A percentile compares a stretch with the other conserved stretches of the same genome.
Evolutionary conservation across 2,797 vertebrate species (phyloP).

Genomic region (Pogoniulus pusillus): DNA sequence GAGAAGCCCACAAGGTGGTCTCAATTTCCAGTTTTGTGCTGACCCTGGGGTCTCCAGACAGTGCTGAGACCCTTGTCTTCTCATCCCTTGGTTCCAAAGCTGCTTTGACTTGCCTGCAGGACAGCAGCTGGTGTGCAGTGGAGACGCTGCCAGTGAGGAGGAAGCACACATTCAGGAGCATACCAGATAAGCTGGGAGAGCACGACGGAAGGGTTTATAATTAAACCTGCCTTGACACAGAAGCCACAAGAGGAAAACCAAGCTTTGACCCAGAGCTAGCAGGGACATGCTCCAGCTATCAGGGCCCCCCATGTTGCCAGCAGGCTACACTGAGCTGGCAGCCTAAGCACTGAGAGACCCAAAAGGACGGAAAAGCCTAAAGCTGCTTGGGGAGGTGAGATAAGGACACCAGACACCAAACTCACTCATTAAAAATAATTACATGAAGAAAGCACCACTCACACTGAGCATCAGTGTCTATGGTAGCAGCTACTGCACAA

Average conservation of each 20-base stretch:
- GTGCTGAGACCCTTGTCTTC: not conserved
- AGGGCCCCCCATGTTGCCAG: accelerated
- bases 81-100: not conserved
- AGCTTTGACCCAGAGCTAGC: not conserved
- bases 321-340: not conserved
- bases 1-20: accelerated
- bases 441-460: not conserved
- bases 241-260: slow-evolving; percentile 61
- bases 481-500: not conserved
- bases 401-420: not conserved
- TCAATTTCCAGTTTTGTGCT: not conserved
- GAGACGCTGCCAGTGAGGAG: not conserved
- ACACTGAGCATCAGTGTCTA: not conserved
- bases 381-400: accelerated
- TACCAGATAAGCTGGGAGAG: not conserved
- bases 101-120: accelerated
- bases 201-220: not conserved
- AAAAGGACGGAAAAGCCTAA: not conserved
- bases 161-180: not conserved
- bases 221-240: slow-evolving; percentile 34
- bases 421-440: accelerated
- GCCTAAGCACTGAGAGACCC: not conserved
- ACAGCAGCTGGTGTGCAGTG: not conserved
- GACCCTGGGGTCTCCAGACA: not conserved
- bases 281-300: not conserved